Evolutionary conservation across 2,113 vertebrate species (phyloP).

Genomic region (Xenopus borealis): DNA sequence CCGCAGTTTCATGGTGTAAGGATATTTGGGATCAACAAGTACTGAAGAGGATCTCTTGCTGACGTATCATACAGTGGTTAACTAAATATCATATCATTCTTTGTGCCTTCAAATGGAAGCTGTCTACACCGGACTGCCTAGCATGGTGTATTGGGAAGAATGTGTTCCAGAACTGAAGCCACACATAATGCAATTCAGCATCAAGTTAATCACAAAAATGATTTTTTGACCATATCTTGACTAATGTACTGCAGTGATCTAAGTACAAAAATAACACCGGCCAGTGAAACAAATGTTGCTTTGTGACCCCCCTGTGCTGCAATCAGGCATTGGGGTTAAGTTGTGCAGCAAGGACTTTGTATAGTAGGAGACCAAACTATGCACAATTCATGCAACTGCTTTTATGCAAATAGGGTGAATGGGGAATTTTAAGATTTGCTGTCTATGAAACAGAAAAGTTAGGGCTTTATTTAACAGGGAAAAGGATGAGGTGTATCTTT

Average conservation of each 20-base stretch:
- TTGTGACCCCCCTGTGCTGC: not conserved
- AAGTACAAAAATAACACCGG: not conserved
- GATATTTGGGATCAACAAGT: constrained; percentile 91
- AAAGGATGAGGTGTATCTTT: too few species aligned
- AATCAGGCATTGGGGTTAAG: not conserved
- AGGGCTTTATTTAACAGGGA: too few species aligned
- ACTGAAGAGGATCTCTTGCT: constrained; percentile 61
- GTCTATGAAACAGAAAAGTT: not conserved
- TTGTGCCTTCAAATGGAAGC: not conserved
- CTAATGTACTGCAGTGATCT: not conserved
- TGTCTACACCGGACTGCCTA: not conserved
- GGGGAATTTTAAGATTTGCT: not conserved
- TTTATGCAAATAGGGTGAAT: not conserved
- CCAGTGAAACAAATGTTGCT: not conserved
- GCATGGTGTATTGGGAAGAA: not conserved
- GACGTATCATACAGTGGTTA: not conserved
- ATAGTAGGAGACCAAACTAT: not conserved
- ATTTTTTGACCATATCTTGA: not conserved
- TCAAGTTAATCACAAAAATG: not conserved
- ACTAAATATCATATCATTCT: not conserved
- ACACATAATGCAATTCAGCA: not conserved
- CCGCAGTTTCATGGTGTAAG: constrained; percentile 92
- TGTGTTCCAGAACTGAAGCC: not conserved
- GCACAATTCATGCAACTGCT: not conserved
- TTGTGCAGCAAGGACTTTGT: not conserved